Evolutionary conservation across 2,888 invertebrate genomes (phyloP).

Genomic region (Phalera bucephala): DNA sequence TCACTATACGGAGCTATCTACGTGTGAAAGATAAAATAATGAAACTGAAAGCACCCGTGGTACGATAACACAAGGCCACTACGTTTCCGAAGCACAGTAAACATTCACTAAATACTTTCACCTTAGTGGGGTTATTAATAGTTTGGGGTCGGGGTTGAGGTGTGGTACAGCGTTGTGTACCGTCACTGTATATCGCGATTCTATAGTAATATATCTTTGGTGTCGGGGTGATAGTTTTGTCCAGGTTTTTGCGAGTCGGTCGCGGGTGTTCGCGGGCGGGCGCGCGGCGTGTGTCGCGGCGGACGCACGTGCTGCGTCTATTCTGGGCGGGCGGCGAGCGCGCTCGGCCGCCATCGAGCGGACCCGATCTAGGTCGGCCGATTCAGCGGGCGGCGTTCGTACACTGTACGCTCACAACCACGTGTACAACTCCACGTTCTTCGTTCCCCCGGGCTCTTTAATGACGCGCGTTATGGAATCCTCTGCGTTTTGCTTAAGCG

Average conservation of each 20-base stretch:
- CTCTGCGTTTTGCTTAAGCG: background rate
- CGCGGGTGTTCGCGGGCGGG: conserved; percentile 23
- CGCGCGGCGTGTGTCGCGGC: conserved; percentile 62
- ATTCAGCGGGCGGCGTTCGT: conserved; percentile 25
- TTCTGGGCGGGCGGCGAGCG: conserved; percentile 66
- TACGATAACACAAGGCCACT: conserved; percentile 70
- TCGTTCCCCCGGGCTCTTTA: background rate
- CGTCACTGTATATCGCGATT: conserved; percentile 40
- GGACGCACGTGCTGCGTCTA: conserved; percentile 81
- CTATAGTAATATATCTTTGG: conserved; percentile 24
- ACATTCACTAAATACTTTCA: conserved; percentile 54
- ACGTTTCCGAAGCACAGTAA: conserved; percentile 55
- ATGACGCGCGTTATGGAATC: background rate
- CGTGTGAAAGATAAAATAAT: conserved; percentile 26
- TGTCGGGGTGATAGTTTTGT: background rate
- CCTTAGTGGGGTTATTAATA: conserved; percentile 52
- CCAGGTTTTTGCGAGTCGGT: background rate
- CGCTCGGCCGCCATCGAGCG: conserved; percentile 69
- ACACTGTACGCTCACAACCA: conserved; percentile 31
- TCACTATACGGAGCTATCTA: conserved; percentile 27
- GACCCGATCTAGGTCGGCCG: conserved; percentile 72
- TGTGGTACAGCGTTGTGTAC: conserved; percentile 17
- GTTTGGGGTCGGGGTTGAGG: conserved; percentile 36
- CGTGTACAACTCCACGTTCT: background rate
- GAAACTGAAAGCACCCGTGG: conserved; percentile 49